Base-by-base conservation (phyloP, 2,888 invertebrate genomes). In the Synanthedon tipuliformis region DNA sequence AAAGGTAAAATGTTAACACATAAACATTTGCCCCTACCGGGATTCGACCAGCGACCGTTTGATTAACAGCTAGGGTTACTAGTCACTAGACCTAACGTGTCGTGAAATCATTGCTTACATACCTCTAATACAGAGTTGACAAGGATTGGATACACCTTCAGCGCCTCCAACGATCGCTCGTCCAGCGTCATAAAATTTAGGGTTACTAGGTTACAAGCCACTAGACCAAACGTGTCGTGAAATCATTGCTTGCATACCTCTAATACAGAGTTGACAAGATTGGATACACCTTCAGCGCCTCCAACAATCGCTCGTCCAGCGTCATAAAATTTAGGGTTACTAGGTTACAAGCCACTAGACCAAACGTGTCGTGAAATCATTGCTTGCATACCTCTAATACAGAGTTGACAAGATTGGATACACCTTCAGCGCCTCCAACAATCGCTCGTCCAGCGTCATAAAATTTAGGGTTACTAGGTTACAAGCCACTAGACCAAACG, bases 231-330 rank as follows among this genome's bases (percentile, higher is more conserved):
- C 16, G 18, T 18, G 18, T 18, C 18, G 1, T 18, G 0, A 23
- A 23, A 23, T 23, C 23, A 23, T 23, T 23, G 4, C 23, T 23
- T 23, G 7, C 23, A 88, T 71, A 92, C 93, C 73, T 90, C 90
- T 52, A 92, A 79, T 13, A 90, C 73, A 10, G 88, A 79, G 71
- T 91, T 92, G 51, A 93, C 68, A 16, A 92, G 80, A 70, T 90
- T 92, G 40, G 92, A 90, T 48, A 94, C 71, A 4, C 89, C 89
- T 62, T 92, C 92, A 54, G 91, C 91, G 5, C 93, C 91, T 34
- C 89, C 89, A 3, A 95, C 91, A 23, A 94, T 64, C 0, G 89
- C 89, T 53, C 89, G 89, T 1, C 93, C 92, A 27, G 92, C 76
- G 13, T 81, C 81, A 56, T 89, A 89, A 60, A 92, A 92, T 68